These are phyloP conservation scores for Molanna angustata DNA, from an alignment of 2,888 invertebrate genomes.

Conservation along the genomic window DNA sequence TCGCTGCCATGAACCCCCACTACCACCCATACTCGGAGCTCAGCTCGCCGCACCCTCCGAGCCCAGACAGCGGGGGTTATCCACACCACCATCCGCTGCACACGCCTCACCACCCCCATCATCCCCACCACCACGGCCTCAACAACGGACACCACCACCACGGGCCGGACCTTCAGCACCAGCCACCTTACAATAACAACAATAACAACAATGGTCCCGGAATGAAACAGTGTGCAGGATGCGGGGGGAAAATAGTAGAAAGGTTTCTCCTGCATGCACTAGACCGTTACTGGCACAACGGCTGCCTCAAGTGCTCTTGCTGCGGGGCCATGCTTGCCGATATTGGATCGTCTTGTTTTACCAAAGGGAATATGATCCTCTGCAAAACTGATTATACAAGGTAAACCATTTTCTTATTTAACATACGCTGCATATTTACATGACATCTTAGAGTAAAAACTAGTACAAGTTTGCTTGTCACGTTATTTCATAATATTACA, in stretches of 20 bases:
- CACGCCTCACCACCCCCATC: slow-evolving; percentile 47
- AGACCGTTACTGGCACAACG: slow-evolving; percentile 95
- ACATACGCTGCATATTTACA: background rate
- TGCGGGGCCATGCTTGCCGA: slow-evolving; percentile 88
- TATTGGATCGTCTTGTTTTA: slow-evolving; percentile 88
- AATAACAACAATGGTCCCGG: slow-evolving; percentile 58
- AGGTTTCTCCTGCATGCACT: slow-evolving; percentile 88
- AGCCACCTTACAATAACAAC: slow-evolving; percentile 43
- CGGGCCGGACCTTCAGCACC: slow-evolving; percentile 52
- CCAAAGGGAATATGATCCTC: slow-evolving; percentile 90
- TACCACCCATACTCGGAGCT: slow-evolving; percentile 83
- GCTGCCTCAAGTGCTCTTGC: slow-evolving; percentile 90
- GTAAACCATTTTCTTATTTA: too few relatives aligned
- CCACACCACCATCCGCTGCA: slow-evolving; percentile 47
- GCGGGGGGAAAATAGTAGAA: slow-evolving; percentile 89
- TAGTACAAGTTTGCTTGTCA: too few relatives aligned
- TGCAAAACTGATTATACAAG: slow-evolving; percentile 95
- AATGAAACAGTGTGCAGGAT: slow-evolving; percentile 84
- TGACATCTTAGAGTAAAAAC: too few relatives aligned
- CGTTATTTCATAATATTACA: too few relatives aligned
- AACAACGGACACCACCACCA: slow-evolving; percentile 54
- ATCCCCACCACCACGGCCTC: slow-evolving; percentile 52
- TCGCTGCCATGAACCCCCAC: slow-evolving; percentile 88
- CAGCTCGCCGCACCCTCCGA: slow-evolving; percentile 67
- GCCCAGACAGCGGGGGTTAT: slow-evolving; percentile 70